Conservation (phyloP, 2,797 vertebrate genomes). For the Rhincodon typus region DNA sequence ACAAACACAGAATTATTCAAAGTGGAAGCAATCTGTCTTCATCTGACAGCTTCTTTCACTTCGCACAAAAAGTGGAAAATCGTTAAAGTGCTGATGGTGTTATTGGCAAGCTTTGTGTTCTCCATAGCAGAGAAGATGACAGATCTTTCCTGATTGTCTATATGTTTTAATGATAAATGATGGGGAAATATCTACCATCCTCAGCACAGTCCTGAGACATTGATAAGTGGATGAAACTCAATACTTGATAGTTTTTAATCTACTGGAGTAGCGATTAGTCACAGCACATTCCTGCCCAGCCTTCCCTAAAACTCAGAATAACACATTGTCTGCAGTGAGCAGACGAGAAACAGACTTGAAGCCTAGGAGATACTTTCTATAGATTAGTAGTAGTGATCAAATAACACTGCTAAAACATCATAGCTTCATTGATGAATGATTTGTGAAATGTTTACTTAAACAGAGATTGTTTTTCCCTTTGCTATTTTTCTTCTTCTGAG, state of each 20-base stretch:
- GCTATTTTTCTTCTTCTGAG: background rate
- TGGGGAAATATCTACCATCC: background rate
- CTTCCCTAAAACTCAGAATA: constrained; percentile 51
- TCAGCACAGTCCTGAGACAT: background rate
- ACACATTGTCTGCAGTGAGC: constrained; percentile 49
- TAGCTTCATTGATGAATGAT: constrained; percentile 52
- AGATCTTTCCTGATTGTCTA: background rate
- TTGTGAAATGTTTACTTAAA: background rate
- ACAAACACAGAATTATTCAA: background rate
- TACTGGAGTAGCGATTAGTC: constrained; percentile 41
- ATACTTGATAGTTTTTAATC: constrained; percentile 33
- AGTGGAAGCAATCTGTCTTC: background rate
- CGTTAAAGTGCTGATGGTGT: background rate
- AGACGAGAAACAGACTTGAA: constrained; percentile 47
- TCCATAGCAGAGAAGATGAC: background rate
- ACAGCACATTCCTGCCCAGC: constrained; percentile 50
- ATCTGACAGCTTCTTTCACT: no score
- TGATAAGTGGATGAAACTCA: constrained; percentile 43
- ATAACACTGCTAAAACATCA: constrained; percentile 50
- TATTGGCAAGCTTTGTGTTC: background rate
- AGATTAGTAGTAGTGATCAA: constrained; percentile 50
- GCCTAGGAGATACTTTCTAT: constrained; percentile 50
- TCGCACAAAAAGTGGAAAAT: background rate
- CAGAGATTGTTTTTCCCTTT: background rate
- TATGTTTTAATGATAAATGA: constrained; percentile 25